Conservation (phyloP, 2,113 vertebrate genomes). For the Zosterops hypoxanthus region DNA sequence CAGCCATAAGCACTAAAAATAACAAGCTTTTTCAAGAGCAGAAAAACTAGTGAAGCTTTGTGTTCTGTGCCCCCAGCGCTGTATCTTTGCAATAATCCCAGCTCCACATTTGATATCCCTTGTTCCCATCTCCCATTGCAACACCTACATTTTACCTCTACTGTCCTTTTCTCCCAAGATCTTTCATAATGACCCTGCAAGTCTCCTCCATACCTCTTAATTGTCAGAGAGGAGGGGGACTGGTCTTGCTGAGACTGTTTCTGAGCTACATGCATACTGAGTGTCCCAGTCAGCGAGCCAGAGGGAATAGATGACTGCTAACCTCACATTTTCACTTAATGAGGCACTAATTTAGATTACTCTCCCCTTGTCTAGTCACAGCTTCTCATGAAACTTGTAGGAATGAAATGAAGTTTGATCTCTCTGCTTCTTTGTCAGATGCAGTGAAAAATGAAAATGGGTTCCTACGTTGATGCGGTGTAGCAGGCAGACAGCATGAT, state of each 20-base stretch:
- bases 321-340: constrained; percentile 64
- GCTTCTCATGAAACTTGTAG: constrained; percentile 29
- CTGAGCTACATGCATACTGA: neutral
- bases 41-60: constrained; percentile 16
- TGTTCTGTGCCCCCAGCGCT: neutral
- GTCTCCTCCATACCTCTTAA: neutral
- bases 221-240: neutral
- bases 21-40: constrained; percentile 39
- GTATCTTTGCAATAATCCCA: neutral
- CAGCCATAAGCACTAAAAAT: constrained; percentile 46
- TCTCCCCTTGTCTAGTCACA: constrained; percentile 43
- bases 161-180: neutral
- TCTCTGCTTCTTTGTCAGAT: neutral
- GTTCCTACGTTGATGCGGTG: neutral
- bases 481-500: constrained; percentile 10
- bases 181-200: constrained; percentile 4
- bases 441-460: neutral
- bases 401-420: constrained; percentile 45
- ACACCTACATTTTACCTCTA: neutral
- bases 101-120: neutral
- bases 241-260: constrained; percentile 30
- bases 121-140: neutral
- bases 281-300: neutral
- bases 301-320: constrained; percentile 51
- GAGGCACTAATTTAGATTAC: constrained; percentile 49